Percentiles rank a stretch among this genome's conserved stretches.
phyloP scores from a whole-genome alignment of 1,140 invertebrate species.

The Zaprionus nigranus region DNA sequence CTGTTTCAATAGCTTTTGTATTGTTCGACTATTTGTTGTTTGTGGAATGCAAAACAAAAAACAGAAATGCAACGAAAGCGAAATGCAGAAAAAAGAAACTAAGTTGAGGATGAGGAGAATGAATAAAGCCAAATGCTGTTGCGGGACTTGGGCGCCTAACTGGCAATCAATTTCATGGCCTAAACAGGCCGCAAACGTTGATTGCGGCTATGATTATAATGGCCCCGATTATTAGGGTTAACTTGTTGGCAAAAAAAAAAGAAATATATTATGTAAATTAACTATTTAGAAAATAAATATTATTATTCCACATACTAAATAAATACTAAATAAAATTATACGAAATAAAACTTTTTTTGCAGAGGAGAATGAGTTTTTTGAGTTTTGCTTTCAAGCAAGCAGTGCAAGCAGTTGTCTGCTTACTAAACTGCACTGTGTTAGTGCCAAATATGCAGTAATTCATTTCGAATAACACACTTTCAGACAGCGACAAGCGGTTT shows the following conservation, averaged over 20 bases:
- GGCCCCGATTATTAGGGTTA: neutral
- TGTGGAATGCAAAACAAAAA: constrained; percentile 1
- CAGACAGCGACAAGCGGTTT: no score
- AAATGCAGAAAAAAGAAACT: neutral
- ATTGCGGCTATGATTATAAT: neutral
- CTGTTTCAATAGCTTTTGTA: constrained; percentile 46
- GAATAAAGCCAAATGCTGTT: neutral
- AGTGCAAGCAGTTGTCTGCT: no score
- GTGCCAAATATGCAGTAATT: no score
- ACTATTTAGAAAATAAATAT: neutral
- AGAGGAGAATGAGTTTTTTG: no score
- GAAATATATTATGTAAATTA: neutral
- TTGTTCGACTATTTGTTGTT: neutral
- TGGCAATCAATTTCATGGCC: constrained; percentile 3
- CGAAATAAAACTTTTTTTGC: no score
- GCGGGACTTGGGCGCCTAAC: neutral
- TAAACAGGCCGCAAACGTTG: neutral
- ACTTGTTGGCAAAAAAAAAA: neutral
- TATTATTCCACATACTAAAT: no score
- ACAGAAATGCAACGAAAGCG: neutral
- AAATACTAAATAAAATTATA: no score
- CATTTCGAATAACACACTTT: no score
- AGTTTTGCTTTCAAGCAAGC: no score
- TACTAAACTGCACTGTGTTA: no score
- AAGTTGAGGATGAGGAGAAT: neutral